Evolutionary conservation across 2,113 vertebrate genomes (phyloP).

Genomic region (Opisthocomus hoazin): DNA sequence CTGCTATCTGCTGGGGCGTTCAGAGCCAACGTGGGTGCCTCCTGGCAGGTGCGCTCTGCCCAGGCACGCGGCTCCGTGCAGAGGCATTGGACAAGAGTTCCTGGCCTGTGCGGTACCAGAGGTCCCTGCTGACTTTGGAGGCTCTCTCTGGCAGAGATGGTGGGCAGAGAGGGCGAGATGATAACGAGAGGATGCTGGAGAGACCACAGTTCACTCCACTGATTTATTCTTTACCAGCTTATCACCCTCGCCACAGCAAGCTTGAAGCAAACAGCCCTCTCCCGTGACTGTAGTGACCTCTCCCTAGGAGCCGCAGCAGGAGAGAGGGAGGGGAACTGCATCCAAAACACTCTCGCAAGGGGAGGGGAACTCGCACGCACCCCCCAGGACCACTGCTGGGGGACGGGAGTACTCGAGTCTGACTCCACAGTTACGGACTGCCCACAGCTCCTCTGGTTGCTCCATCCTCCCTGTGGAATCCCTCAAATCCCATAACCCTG

Average conservation of each 20-base stretch:
- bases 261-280: not conserved
- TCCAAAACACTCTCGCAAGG: not conserved
- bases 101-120: accelerated
- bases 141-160: not conserved
- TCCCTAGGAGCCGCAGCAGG: not conserved
- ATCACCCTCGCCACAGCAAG: not conserved
- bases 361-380: not conserved
- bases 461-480: not conserved
- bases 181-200: not conserved
- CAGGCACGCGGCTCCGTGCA: not conserved
- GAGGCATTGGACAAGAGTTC: not conserved
- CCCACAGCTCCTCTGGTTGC: not conserved
- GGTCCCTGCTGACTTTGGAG: not conserved
- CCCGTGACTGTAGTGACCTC: not conserved
- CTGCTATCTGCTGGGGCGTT: not conserved
- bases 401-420: not conserved
- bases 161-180: not conserved
- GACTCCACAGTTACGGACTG: not conserved
- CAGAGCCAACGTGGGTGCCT: accelerated
- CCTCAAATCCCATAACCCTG: not conserved
- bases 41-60: not conserved
- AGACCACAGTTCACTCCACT: not conserved
- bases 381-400: not conserved
- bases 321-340: not conserved
- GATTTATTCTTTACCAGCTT: not conserved